Base-by-base conservation (phyloP, 1,140 invertebrate genomes). In the Pissodes strobi region DNA sequence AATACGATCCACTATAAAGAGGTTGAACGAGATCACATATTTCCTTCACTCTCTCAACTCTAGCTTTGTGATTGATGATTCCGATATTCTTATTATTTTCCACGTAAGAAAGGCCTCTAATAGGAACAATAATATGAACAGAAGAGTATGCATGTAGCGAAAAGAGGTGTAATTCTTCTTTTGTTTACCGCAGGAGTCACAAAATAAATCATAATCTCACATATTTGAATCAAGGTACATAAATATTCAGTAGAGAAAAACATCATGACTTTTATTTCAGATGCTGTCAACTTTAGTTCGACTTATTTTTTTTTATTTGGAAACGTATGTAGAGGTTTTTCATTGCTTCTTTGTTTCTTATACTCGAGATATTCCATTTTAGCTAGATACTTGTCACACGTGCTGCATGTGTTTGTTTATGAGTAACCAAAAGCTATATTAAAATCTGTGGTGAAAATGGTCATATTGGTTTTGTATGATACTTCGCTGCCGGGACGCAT, bases 321-420 rank as follows among this genome's bases (percentile, higher is more conserved):
- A n/a, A n/a, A n/a, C n/a, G n/a, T n/a, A n/a, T n/a, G n/a, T n/a
- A n/a, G n/a, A n/a, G n/a, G n/a, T 43, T 12, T 43, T 10, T 43
- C 13, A n/a, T 5, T n/a, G 5, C 13, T 10, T 12, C 13, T 43
- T 43, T 43, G 10, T 43, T 43, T 43, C 15, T 43, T 17, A 17
- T 17, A 17, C 10, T 43, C 9, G 39, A 43, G 39, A 43, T 13
- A n/a, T n/a, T n/a, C n/a, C n/a, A n/a, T n/a, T n/a, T n/a, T n/a
- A n/a, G n/a, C n/a, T n/a, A n/a, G n/a, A 13, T 43, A 43, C 39
- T 43, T 13, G 39, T 43, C 39, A 17, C 39, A 43, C 13, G 39
- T 43, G 15, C 39, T 43, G 39, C 39, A 43, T 43, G 39, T 43
- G 39, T 43, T 13, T 43, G 39, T 43, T 43, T 13, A 13, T 43